A percentile compares a stretch with the other conserved stretches of the same genome.
Conservation (phyloP, 2,888 invertebrate species). For the Sarcophaga rosellei region DNA sequence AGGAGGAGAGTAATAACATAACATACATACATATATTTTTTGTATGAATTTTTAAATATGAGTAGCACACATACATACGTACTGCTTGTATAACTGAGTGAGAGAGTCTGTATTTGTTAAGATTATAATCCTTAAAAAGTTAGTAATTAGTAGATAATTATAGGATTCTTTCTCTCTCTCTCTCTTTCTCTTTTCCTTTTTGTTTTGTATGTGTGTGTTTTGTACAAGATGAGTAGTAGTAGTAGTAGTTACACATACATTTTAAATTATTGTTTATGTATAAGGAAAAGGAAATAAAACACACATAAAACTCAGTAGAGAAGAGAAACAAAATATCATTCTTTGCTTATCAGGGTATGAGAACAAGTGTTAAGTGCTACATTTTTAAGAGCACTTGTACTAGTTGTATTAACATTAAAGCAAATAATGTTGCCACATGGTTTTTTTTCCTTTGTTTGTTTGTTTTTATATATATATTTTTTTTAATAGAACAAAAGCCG, state of each 20-base stretch:
- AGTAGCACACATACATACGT: too few relatives aligned
- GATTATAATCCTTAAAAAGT: slow-evolving; percentile 58
- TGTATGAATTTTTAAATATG: background rate
- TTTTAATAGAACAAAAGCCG: too few relatives aligned
- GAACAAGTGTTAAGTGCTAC: slow-evolving; percentile 19
- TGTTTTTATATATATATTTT: too few relatives aligned
- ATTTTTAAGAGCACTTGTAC: slow-evolving; percentile 30
- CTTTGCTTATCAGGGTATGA: slow-evolving; percentile 8
- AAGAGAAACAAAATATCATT: slow-evolving; percentile 24
- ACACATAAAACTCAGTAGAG: background rate
- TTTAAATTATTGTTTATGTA: background rate
- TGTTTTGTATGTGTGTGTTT: background rate
- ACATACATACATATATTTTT: background rate
- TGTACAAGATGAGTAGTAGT: background rate
- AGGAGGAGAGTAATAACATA: too few relatives aligned
- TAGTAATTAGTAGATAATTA: slow-evolving; percentile 65
- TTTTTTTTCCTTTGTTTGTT: too few relatives aligned
- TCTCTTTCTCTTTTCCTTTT: background rate
- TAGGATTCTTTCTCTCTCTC: slow-evolving; percentile 31
- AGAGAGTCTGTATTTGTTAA: slow-evolving; percentile 47
- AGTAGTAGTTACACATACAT: background rate
- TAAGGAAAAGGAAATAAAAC: background rate
- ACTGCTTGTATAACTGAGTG: background rate
- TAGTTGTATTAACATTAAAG: background rate
- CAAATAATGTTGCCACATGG: background rate